Evolutionary conservation across 1,140 invertebrate species (phyloP).

Genomic region (Phthorimaea operculella): DNA sequence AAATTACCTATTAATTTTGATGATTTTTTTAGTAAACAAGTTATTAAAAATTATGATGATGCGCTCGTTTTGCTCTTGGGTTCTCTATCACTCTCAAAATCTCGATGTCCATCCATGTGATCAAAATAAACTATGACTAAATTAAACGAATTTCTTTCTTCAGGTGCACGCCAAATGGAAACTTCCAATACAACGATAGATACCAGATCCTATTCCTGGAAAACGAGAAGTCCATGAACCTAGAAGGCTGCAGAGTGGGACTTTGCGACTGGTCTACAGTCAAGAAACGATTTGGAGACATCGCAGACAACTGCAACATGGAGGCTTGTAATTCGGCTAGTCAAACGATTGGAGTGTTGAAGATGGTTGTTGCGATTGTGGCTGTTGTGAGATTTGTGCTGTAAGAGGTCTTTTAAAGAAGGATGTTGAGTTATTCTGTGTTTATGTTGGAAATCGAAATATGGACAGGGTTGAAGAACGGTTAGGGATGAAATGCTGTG

Average conservation of each 20-base stretch:
- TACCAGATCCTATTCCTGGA: conserved; percentile 73
- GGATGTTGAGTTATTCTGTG: no score
- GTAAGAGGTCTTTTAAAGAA: neutral
- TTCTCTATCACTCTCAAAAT: no score
- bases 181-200: conserved; percentile 56
- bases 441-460: no score
- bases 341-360: neutral
- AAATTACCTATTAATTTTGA: no score
- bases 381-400: neutral
- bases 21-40: no score
- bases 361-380: neutral
- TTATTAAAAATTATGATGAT: no score
- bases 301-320: conserved; percentile 47
- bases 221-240: conserved; percentile 71
- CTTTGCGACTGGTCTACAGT: conserved; percentile 71
- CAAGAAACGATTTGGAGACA: conserved; percentile 37
- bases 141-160: conserved; percentile 11
- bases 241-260: conserved; percentile 71
- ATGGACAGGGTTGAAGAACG: no score
- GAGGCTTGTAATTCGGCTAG: conserved; percentile 40
- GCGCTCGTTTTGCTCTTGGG: no score
- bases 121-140: no score
- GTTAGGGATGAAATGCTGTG: no score
- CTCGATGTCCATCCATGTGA: no score
- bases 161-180: conserved; percentile 66